phyloP scores from a whole-genome alignment of 1,140 invertebrate genomes.

The Triops longicaudatus region DNA sequence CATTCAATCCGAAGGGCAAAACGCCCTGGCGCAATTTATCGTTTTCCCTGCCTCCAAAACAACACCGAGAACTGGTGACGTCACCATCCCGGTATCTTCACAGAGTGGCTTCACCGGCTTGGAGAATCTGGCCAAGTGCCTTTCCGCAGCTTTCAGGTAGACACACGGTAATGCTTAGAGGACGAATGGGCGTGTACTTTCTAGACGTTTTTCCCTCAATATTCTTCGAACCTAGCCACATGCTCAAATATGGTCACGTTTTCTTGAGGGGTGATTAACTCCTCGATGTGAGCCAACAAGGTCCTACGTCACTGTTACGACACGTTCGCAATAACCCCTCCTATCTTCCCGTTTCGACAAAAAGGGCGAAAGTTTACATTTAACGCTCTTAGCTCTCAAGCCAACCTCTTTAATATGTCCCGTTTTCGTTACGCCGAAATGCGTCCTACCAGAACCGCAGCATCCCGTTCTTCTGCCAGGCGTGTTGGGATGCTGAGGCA shows the following conservation, averaged over 20 bases:
- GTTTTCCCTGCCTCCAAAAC: background rate
- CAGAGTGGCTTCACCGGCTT: background rate
- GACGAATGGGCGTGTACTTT: slow-evolving; percentile 13
- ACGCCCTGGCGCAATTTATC: slow-evolving; percentile 4
- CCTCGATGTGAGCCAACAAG: background rate
- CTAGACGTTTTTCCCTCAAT: background rate
- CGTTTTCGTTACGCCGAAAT: background rate
- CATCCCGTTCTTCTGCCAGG: background rate
- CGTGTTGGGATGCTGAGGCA: background rate
- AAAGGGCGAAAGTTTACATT: background rate
- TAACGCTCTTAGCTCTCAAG: background rate
- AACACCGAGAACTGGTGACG: slow-evolving; percentile 4
- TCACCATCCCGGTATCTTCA: background rate
- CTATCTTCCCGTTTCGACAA: background rate
- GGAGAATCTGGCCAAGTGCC: background rate
- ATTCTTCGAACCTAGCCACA: slow-evolving; percentile 19
- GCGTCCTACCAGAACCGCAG: background rate
- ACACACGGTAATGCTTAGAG: background rate
- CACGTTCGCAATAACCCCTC: background rate
- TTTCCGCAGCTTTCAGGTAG: background rate
- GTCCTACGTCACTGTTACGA: slow-evolving; percentile 5
- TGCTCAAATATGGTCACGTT: slow-evolving; percentile 26
- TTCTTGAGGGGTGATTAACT: slow-evolving; percentile 16
- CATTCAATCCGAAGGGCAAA: background rate
- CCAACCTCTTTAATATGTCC: background rate